phyloP scores from a whole-genome alignment of 2,888 invertebrate genomes.

The Arge pagana region DNA sequence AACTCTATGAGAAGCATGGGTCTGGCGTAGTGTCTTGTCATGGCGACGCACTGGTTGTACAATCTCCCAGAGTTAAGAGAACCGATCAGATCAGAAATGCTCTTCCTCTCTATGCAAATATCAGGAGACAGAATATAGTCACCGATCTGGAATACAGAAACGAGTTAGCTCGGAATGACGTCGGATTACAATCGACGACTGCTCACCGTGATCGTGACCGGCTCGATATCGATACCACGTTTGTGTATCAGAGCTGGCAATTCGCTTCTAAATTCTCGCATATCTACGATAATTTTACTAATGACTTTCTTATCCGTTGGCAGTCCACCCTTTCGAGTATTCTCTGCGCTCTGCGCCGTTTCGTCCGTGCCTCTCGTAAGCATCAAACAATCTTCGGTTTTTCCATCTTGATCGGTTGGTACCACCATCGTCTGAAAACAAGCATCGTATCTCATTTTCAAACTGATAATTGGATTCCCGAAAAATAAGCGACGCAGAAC shows the following conservation, averaged over 20 bases:
- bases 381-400: conserved; percentile 67
- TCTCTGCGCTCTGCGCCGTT: conserved; percentile 49
- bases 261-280: conserved; percentile 97
- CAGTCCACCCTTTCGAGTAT: conserved; percentile 71
- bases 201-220: conserved; percentile 77
- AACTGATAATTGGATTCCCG: conserved; percentile 22
- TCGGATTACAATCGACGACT: conserved; percentile 1
- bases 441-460: too few species aligned
- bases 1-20: conserved; percentile 95
- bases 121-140: conserved; percentile 97
- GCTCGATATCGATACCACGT: conserved; percentile 89
- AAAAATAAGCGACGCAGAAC: conserved; percentile 39
- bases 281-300: conserved; percentile 82
- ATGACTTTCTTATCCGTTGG: conserved; percentile 35
- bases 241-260: conserved; percentile 92
- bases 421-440: conserved; percentile 80
- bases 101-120: conserved; percentile 96
- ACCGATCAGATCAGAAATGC: conserved; percentile 93
- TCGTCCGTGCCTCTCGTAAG: conserved; percentile 49
- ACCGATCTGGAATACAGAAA: conserved; percentile 70
- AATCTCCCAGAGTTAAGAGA: conserved; percentile 93
- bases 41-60: conserved; percentile 92
- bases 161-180: conserved; percentile 2
- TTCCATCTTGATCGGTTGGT: conserved; percentile 87
- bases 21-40: conserved; percentile 86